A percentile compares a stretch with the other conserved stretches of the same genome.
Evolutionary conservation across 2,888 invertebrate genomes (phyloP).

Genomic region (Carterocephalus palaemon): DNA sequence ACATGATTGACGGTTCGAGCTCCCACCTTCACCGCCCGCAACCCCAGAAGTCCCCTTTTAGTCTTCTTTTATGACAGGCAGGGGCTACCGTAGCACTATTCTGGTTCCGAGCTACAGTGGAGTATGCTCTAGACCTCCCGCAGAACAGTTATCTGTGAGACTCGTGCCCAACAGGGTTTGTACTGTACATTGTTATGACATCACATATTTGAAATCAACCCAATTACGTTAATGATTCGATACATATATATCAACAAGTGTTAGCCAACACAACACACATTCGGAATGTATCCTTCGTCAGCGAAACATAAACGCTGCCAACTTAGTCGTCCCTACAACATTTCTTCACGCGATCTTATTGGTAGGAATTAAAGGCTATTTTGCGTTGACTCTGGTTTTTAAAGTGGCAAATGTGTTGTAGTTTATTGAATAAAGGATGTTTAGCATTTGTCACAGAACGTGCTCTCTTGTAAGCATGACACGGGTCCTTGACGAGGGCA

Average conservation of each 20-base stretch:
- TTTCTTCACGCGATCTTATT: background rate
- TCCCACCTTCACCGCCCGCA: too few relatives aligned
- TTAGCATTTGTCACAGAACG: conserved; percentile 45
- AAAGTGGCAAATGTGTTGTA: background rate
- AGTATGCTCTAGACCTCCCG: too few relatives aligned
- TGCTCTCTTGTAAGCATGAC: conserved; percentile 50
- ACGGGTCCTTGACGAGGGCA: conserved; percentile 46
- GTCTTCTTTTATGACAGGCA: too few relatives aligned
- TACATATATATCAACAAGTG: conserved; percentile 30
- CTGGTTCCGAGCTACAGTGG: too few relatives aligned
- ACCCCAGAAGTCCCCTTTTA: too few relatives aligned
- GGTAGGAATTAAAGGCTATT: conserved; percentile 3
- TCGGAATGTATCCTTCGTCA: conserved; percentile 41
- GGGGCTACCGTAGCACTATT: too few relatives aligned
- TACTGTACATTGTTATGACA: too few relatives aligned
- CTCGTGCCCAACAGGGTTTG: too few relatives aligned
- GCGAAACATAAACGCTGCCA: conserved; percentile 29
- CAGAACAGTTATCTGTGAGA: too few relatives aligned
- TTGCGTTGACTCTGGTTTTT: background rate
- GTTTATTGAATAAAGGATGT: conserved; percentile 42
- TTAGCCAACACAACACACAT: conserved; percentile 35
- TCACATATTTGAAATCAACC: background rate
- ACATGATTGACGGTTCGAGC: too few relatives aligned
- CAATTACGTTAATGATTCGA: conserved; percentile 4
- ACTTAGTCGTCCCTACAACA: background rate